These are phyloP conservation scores for Serilophus lunatus DNA, from an alignment of 2,113 vertebrate genomes.

Conservation along the genomic window DNA sequence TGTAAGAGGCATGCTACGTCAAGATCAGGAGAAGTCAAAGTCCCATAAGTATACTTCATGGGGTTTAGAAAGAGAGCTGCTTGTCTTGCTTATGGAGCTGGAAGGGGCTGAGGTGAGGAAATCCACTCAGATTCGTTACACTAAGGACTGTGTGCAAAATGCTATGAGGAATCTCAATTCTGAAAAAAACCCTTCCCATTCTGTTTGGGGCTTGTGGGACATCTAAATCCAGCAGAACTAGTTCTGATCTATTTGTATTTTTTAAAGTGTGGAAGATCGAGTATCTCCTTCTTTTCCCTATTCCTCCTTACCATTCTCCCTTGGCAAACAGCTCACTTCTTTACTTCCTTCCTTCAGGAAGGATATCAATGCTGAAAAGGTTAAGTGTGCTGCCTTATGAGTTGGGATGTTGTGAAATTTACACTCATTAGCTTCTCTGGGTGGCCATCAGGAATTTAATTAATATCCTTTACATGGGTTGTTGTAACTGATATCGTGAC, in stretches of 20 bases:
- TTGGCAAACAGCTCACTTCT: background rate
- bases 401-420: constrained; percentile 37
- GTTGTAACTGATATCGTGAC: background rate
- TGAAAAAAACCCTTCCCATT: background rate
- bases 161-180: background rate
- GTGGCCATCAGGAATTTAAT: constrained; percentile 54
- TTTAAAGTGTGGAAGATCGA: background rate
- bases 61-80: background rate
- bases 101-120: background rate
- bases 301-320: background rate
- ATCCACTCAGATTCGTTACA: background rate
- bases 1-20: accelerated
- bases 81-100: background rate
- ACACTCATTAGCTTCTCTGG: constrained; percentile 48
- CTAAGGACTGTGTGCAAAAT: background rate
- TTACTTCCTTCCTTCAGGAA: constrained; percentile 11
- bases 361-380: background rate
- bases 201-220: background rate
- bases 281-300: background rate
- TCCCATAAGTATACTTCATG: background rate
- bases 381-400: constrained; percentile 16
- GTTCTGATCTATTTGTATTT: background rate
- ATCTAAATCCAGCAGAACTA: background rate
- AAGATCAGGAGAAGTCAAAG: background rate
- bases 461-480: constrained; percentile 1